Evolutionary conservation across 1,140 invertebrate genomes (phyloP), one percentile per base, ranked within the genome.

Genomic region (Heliothis virescens): DNA sequence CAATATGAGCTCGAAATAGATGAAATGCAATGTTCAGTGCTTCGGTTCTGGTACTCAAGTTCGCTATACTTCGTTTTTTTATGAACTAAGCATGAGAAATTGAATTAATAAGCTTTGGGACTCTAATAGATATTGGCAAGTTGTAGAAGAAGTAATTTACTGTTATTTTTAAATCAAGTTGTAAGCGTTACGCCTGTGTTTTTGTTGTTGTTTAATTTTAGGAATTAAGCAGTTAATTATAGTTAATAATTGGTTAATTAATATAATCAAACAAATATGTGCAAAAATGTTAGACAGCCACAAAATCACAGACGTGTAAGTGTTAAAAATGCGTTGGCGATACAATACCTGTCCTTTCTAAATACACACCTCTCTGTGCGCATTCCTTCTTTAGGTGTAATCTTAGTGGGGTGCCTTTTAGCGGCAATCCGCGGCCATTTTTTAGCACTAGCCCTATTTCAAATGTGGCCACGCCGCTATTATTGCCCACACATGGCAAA

Each of bases 381-480:
- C 99, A 99, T 96, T 99, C 97, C 96, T 99, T 99, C 94, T 98
- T 97, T 86, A 99, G 96, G 90, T 97, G 97, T 82, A 99, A 96
- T 89, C 97, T 96, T 81, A 99, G 95, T 75, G 98, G 98, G 86
- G 98, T 99, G 86, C 98, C 98, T 88, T 97, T 97, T 77, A 99
- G 94, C 63, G 97, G 96, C 88, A 96, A 95, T 83, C 96, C 97
- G 94, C 96, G 97, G 88, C 96, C 96, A 90, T 95, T 97, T 94
- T 98, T 96, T 82, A 99, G 98, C 81, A 97, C 96, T 67, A 99
- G 95, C 41, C 98, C 98, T 88, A 99, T 97, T 82, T 97, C 97
- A 92, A 99, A 98, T 72, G 97, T 97, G 2, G 98, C 98, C 76
- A 98, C 97, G 16, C 98, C 98, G 81, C 97, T 98, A 88, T 96